Evolutionary conservation across 2,113 vertebrate genomes (phyloP).

Genomic region (Ptilorrhoa leucosticta): DNA sequence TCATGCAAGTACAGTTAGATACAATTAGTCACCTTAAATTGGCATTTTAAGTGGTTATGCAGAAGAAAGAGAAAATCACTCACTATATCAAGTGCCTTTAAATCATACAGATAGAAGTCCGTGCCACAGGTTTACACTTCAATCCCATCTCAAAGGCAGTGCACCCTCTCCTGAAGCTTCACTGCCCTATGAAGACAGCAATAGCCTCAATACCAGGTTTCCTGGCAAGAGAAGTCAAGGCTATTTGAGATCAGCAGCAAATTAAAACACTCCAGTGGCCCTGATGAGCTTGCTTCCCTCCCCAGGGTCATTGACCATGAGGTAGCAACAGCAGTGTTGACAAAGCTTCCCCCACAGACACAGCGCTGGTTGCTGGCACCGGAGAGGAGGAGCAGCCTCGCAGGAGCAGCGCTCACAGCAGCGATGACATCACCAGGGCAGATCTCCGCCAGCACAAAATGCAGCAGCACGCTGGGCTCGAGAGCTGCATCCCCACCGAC

Average conservation of each 20-base stretch:
- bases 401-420: not conserved
- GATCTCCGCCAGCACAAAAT: not conserved
- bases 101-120: not conserved
- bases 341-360: not conserved
- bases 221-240: not conserved
- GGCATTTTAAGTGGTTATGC: not conserved
- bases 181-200: not conserved
- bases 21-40: not conserved
- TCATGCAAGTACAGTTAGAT: not conserved
- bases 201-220: not conserved
- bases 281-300: not conserved
- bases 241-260: not conserved
- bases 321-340: not conserved
- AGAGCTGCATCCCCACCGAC: not conserved
- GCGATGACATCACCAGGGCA: slow-evolving; percentile 60
- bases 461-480: not conserved
- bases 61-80: not conserved
- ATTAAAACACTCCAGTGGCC: not conserved
- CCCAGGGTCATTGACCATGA: not conserved
- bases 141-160: not conserved
- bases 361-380: not conserved
- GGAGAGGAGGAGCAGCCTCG: not conserved
- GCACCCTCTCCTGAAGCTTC: not conserved
- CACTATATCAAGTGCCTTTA: not conserved
- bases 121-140: not conserved